Evolutionary conservation across 2,888 invertebrate genomes (phyloP), one percentile per base, ranked within the genome.

Genomic region (Dasysyrphus tricinctus): DNA sequence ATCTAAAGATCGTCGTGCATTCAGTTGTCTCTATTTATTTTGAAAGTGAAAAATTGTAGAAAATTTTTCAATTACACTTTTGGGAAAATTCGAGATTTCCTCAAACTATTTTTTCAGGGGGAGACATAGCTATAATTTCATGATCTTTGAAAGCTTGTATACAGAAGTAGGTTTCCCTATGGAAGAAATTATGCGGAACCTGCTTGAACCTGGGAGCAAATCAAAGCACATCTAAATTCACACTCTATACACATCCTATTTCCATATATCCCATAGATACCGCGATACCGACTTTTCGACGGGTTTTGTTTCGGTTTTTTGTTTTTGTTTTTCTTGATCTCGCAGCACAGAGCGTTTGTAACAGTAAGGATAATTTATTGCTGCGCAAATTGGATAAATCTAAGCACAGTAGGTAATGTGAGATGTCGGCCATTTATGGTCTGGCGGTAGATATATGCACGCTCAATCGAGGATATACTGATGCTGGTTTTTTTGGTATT

Each of bases 291-390:
- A 37, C 54, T 63, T 8, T 9, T 37, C 56, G 37, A 49, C 67
- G 12, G 16, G 29, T 44, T 34, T 39, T 37, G 14, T 24, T 47
- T 57, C 7, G 32, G n/a, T n/a, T n/a, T n/a, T n/a, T n/a, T 56
- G n/a, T n/a, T 57, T n/a, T 14, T 29, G 29, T 54, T 32, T 56
- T 9, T 8, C n/a, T 9, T n/a, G 29, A n/a, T 34, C 73, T 73
- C 16, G 16, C 57, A 54, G 69, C 19, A 59, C 19, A 59, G 63
- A 56, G 69, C 63, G 69, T 59, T 79, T 56, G 74, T 82, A 82
- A 82, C 82, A 73, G 82, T 82, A 82, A 78, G 85, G 85, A 85
- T 85, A 85, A 85, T 85, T 80, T 85, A 85, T 85, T 77, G 85
- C 80, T 69, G 73, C 74, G 80, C 85, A 80, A 85, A 85, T 85